Evolutionary conservation across 2,113 vertebrate genomes (phyloP).

Genomic region (Brachirus orientalis): DNA sequence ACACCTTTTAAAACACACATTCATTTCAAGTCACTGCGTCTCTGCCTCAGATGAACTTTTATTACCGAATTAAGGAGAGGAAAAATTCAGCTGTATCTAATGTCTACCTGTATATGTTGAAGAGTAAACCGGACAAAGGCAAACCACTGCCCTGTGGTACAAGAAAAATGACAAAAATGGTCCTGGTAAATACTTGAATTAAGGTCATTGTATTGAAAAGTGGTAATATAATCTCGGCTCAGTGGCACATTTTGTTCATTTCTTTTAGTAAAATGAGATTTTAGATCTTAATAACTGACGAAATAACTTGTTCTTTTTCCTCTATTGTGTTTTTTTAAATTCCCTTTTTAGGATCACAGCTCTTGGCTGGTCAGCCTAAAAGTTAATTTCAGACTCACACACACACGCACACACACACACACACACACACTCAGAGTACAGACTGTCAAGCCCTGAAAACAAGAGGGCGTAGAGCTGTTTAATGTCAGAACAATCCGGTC

Average conservation of each 20-base stretch:
- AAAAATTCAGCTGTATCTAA: neutral
- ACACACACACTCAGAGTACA: conserved; percentile 20
- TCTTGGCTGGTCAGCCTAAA: conserved; percentile 43
- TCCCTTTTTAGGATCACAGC: conserved; percentile 7
- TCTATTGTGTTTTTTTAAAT: too few species aligned
- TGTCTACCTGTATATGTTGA: too few species aligned
- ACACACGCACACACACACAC: conserved; percentile 13
- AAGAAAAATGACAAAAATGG: too few species aligned
- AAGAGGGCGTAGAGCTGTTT: conserved; percentile 55
- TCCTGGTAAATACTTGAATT: too few species aligned
- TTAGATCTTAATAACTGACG: too few species aligned
- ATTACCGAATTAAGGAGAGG: neutral
- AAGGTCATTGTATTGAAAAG: too few species aligned
- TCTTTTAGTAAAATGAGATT: too few species aligned
- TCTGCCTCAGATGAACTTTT: neutral
- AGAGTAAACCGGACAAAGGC: too few species aligned
- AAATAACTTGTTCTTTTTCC: too few species aligned
- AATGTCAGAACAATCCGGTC: conserved; percentile 65
- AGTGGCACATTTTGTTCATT: too few species aligned
- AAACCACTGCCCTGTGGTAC: too few species aligned
- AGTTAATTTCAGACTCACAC: conserved; percentile 47
- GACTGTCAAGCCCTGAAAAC: conserved; percentile 51
- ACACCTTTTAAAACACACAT: neutral
- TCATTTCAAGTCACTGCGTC: neutral
- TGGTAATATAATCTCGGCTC: too few species aligned